Evolutionary conservation across 1,140 invertebrate species (phyloP).

Genomic region (Trichonephila inaurata): DNA sequence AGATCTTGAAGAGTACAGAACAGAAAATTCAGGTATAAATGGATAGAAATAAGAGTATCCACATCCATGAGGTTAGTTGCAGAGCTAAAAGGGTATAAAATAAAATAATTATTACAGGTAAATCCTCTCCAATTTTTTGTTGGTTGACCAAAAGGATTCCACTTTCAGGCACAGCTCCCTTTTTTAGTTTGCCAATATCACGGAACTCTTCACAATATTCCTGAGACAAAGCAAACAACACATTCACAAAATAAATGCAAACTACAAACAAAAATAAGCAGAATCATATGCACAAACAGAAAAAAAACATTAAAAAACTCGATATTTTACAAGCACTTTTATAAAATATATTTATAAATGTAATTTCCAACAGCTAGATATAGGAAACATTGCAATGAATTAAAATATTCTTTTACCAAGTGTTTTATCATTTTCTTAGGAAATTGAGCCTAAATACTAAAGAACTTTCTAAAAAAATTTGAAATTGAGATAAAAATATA

Average conservation of each 20-base stretch:
- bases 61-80: conserved; percentile 52
- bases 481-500: too few relatives aligned
- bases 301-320: neutral
- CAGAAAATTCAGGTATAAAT: conserved; percentile 1
- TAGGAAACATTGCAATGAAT: too few relatives aligned
- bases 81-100: conserved; percentile 51
- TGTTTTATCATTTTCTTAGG: too few relatives aligned
- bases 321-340: neutral
- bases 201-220: conserved; percentile 98
- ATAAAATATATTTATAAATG: neutral
- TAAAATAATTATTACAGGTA: conserved; percentile 87
- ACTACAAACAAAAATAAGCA: neutral
- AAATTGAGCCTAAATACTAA: too few relatives aligned
- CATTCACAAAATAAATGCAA: conserved; percentile 45
- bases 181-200: conserved; percentile 94
- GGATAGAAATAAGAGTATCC: conserved; percentile 46
- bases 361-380: too few relatives aligned
- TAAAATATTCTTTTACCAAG: too few relatives aligned
- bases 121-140: conserved; percentile 95
- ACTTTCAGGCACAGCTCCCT: conserved; percentile 91
- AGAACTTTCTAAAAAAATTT: too few relatives aligned
- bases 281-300: neutral
- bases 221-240: conserved; percentile 81
- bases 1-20: neutral
- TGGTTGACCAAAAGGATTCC: conserved; percentile 98